phyloP scores from a whole-genome alignment of 2,797 vertebrate species.

The Catostomus latipinnis region DNA sequence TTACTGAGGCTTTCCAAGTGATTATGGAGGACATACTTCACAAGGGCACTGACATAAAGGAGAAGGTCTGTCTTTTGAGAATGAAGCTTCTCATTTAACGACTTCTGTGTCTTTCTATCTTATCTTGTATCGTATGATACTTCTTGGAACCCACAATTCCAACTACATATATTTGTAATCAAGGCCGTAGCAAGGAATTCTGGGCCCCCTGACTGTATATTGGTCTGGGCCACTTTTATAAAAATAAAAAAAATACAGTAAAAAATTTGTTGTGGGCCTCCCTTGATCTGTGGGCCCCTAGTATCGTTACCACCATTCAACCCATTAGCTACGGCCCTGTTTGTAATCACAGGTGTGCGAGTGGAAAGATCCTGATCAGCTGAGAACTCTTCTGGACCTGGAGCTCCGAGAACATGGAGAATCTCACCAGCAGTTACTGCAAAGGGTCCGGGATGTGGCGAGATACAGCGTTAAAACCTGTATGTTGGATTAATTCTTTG shows the following conservation, averaged over 20 bases:
- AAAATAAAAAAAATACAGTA: too few species aligned
- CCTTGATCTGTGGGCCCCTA: too few species aligned
- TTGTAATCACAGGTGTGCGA: constrained; percentile 82
- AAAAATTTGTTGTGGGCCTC: too few species aligned
- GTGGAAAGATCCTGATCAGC: constrained; percentile 82
- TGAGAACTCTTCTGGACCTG: constrained; percentile 83
- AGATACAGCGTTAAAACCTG: constrained; percentile 88
- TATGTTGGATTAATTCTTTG: constrained; percentile 61
- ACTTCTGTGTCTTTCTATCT: neutral
- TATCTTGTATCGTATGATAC: constrained; percentile 9
- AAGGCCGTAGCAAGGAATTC: too few species aligned
- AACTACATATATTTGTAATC: too few species aligned
- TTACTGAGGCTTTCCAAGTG: constrained; percentile 80
- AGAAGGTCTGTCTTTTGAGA: constrained; percentile 76
- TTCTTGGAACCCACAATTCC: neutral
- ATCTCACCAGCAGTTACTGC: constrained; percentile 73
- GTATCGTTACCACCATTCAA: too few species aligned
- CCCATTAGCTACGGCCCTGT: too few species aligned
- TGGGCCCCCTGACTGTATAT: too few species aligned
- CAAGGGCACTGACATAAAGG: constrained; percentile 78
- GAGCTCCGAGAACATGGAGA: constrained; percentile 81
- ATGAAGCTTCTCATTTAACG: neutral
- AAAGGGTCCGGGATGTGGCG: constrained; percentile 81
- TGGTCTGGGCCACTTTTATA: too few species aligned
- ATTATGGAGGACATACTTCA: constrained; percentile 82